Evolutionary conservation across 2,797 vertebrate species (phyloP).

Genomic region (Galago senegalensis): DNA sequence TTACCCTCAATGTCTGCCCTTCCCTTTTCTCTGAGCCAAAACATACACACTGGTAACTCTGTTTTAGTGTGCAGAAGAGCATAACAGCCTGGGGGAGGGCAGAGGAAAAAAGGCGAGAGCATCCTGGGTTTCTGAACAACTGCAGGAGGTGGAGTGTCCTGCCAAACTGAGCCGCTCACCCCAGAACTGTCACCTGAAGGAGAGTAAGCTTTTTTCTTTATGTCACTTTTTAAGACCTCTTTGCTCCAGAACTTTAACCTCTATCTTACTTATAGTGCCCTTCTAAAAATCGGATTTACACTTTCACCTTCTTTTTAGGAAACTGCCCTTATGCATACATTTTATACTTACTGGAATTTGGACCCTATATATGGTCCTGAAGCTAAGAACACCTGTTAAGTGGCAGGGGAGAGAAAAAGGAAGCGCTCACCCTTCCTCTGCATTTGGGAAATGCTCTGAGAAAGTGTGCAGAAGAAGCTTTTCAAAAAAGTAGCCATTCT

Average conservation of each 20-base stretch:
- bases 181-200: neutral
- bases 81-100: neutral
- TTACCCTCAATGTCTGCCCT: neutral
- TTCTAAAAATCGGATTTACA: slow-evolving; percentile 39
- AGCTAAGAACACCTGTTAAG: neutral
- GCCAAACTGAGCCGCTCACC: neutral
- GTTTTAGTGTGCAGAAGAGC: neutral
- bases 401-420: neutral
- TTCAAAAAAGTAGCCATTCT: neutral
- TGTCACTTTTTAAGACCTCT: neutral
- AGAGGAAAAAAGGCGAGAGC: neutral
- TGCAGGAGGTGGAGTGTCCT: neutral
- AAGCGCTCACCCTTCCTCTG: neutral
- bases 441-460: neutral
- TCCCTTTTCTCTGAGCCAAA: neutral
- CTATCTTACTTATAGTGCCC: neutral
- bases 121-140: neutral
- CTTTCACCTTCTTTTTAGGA: neutral
- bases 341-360: neutral
- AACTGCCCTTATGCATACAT: neutral
- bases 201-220: neutral
- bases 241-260: neutral
- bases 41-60: neutral
- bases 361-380: neutral
- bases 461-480: neutral